Conservation (phyloP, 2,113 vertebrate species). For the Sinocyclocheilus rhinocerous region DNA sequence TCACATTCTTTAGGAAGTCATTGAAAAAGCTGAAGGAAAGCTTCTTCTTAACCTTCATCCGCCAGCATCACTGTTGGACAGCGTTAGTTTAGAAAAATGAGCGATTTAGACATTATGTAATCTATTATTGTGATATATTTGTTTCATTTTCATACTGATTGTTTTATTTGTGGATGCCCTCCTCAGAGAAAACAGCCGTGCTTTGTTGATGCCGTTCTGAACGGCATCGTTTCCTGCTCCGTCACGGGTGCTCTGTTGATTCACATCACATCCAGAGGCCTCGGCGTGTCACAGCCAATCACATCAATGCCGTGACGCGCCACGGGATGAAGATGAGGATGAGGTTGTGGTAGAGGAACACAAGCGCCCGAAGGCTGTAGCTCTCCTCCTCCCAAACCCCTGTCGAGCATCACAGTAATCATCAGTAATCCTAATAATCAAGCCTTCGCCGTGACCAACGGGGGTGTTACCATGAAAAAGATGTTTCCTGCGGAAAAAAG, state of each 20-base stretch:
- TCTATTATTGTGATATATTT: neutral
- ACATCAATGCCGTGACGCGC: conserved; percentile 37
- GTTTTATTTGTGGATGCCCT: neutral
- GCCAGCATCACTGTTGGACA: no score
- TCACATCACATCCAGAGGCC: conserved; percentile 41
- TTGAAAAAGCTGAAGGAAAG: no score
- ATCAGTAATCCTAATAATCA: conserved; percentile 69
- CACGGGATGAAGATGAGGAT: conserved; percentile 43
- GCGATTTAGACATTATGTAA: no score
- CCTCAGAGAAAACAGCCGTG: neutral
- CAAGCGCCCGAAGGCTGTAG: conserved; percentile 51
- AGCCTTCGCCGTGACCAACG: conserved; percentile 26
- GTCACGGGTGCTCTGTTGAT: conserved; percentile 34
- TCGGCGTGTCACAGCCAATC: conserved; percentile 27
- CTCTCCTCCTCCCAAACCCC: conserved; percentile 40
- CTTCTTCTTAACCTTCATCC: no score
- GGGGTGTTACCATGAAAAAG: conserved; percentile 59
- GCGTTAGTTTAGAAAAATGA: no score
- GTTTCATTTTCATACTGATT: neutral
- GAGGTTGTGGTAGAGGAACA: conserved; percentile 42
- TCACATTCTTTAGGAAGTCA: no score
- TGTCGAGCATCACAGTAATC: conserved; percentile 63
- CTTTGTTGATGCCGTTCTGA: neutral
- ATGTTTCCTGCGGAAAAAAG: conserved; percentile 62
- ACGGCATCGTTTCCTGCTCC: neutral